These are phyloP conservation scores for Drosophila planitibia DNA, from an alignment of 2,888 invertebrate genomes.

Conservation along the genomic window DNA sequence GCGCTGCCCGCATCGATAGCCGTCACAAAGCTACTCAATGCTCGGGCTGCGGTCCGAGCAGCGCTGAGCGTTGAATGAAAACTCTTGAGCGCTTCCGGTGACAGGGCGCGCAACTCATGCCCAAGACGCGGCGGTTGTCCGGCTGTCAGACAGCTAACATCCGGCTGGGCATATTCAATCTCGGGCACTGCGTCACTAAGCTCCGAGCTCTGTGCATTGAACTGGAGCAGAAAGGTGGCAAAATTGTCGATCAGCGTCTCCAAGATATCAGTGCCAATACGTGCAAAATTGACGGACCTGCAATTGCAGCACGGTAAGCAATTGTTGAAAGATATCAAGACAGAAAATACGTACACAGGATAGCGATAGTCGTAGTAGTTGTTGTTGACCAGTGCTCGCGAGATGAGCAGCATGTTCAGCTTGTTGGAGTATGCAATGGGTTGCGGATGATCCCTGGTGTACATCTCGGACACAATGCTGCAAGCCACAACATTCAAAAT, in stretches of 20 bases:
- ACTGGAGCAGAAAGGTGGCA: constrained; percentile 80
- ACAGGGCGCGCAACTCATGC: constrained; percentile 67
- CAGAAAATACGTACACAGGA: constrained; percentile 79
- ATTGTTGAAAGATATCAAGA: background rate
- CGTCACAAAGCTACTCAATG: constrained; percentile 79
- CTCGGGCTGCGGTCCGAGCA: constrained; percentile 80
- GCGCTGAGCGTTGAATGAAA: constrained; percentile 83
- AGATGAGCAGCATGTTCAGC: constrained; percentile 84
- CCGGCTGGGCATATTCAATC: constrained; percentile 73
- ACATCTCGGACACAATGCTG: constrained; percentile 84
- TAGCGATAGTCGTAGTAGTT: constrained; percentile 84
- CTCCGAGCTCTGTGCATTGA: constrained; percentile 75
- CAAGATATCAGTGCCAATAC: constrained; percentile 84
- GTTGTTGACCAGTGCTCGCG: constrained; percentile 74
- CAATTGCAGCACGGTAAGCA: background rate
- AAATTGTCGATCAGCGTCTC: constrained; percentile 82
- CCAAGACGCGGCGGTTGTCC: constrained; percentile 61
- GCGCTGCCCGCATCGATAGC: constrained; percentile 81
- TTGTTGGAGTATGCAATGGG: constrained; percentile 82
- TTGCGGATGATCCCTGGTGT: constrained; percentile 74
- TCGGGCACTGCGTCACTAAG: constrained; percentile 60
- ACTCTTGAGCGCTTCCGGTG: constrained; percentile 73
- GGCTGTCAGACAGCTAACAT: constrained; percentile 71
- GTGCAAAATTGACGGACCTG: constrained; percentile 84
- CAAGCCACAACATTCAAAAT: background rate